Evolutionary conservation across 2,797 vertebrate genomes (phyloP).

Genomic region (Gymnocypris eckloni): DNA sequence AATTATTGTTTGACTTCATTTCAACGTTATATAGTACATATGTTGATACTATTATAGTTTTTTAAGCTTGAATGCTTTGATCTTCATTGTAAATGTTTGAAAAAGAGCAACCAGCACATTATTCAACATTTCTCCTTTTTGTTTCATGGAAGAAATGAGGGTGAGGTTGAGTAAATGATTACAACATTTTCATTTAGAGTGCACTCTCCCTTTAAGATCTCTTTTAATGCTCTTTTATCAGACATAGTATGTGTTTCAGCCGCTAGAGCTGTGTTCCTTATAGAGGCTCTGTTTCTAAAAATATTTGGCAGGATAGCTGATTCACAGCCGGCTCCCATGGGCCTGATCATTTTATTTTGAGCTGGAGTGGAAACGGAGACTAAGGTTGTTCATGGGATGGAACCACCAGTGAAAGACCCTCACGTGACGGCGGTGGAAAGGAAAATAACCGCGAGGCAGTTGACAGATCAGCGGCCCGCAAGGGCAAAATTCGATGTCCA

Average conservation of each 20-base stretch:
- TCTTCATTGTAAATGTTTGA: neutral
- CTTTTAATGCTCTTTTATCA: neutral
- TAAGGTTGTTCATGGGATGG: constrained; percentile 30
- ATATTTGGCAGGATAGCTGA: constrained; percentile 41
- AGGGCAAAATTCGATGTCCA: constrained; percentile 58
- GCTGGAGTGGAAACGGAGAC: constrained; percentile 37
- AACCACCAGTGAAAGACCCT: constrained; percentile 43
- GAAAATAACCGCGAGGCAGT: constrained; percentile 43
- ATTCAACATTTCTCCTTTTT: neutral
- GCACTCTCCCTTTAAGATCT: neutral
- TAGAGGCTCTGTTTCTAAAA: constrained; percentile 43
- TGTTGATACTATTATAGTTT: neutral
- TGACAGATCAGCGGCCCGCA: constrained; percentile 46
- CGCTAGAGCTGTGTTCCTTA: neutral
- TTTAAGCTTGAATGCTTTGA: neutral
- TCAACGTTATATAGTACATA: neutral
- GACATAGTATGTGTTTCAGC: neutral
- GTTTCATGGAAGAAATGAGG: neutral
- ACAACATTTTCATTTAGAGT: neutral
- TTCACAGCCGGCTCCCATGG: constrained; percentile 37
- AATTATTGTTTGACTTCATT: neutral
- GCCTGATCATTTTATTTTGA: constrained; percentile 42
- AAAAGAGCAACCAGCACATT: neutral
- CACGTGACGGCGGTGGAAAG: constrained; percentile 46
- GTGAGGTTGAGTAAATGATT: neutral